Evolutionary conservation across 2,888 invertebrate genomes (phyloP).

Genomic region (Macrosoma leucophasiata): DNA sequence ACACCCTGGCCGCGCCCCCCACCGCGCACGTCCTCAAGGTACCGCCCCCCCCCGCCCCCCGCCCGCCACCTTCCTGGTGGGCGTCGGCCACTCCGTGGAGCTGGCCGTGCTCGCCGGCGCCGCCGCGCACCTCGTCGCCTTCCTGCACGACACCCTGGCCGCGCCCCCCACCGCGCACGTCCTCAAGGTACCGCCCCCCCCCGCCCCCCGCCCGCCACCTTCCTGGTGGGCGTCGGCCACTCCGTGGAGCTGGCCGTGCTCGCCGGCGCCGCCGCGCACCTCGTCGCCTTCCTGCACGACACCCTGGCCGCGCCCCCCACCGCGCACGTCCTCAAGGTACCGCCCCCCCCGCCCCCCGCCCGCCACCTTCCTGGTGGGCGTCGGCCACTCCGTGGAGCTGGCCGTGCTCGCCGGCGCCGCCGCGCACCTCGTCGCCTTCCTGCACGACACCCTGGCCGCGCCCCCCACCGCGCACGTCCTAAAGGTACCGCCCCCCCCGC

Average conservation of each 20-base stretch:
- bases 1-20: slow-evolving; percentile 79
- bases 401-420: slow-evolving; percentile 87
- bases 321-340: slow-evolving; percentile 10
- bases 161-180: slow-evolving; percentile 45
- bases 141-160: slow-evolving; percentile 80
- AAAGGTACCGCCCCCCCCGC: too few relatives aligned
- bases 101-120: slow-evolving; percentile 85
- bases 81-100: slow-evolving; percentile 79
- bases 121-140: slow-evolving; percentile 74
- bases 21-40: slow-evolving; percentile 13
- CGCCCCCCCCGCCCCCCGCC: too few relatives aligned
- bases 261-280: slow-evolving; percentile 83
- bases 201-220: slow-evolving; percentile 32
- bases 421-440: slow-evolving; percentile 68
- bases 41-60: slow-evolving; percentile 32
- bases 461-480: slow-evolving; percentile 6
- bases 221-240: slow-evolving; percentile 54
- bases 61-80: slow-evolving; percentile 10
- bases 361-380: slow-evolving; percentile 79
- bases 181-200: not conserved
- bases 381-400: slow-evolving; percentile 84
- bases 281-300: slow-evolving; percentile 31
- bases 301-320: slow-evolving; percentile 33
- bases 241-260: slow-evolving; percentile 89
- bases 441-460: slow-evolving; percentile 33